Evolutionary conservation across 2,888 invertebrate species (phyloP).

Genomic region (Eugnorisma glareosa): DNA sequence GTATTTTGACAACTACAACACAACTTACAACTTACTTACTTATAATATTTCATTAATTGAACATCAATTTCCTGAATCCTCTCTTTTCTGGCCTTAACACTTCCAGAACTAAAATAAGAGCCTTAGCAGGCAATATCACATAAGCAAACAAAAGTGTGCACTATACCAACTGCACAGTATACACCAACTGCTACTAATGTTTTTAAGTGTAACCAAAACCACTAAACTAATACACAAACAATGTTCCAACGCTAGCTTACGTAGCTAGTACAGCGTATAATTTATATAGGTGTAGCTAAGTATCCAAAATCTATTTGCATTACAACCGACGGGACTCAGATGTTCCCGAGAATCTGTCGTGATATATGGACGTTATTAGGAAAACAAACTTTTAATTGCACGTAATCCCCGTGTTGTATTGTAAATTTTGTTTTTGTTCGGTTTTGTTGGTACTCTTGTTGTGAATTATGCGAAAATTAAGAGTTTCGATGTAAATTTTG

Average conservation of each 20-base stretch:
- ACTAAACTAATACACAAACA: constrained; percentile 56
- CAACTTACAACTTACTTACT: too few relatives aligned
- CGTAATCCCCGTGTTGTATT: constrained; percentile 82
- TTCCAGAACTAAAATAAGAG: constrained; percentile 7
- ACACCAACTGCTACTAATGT: constrained; percentile 43
- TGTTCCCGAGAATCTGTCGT: constrained; percentile 79
- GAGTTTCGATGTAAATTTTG: constrained; percentile 24
- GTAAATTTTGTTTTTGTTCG: constrained; percentile 73
- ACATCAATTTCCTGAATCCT: not conserved
- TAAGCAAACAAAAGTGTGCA: constrained; percentile 1
- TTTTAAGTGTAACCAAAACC: constrained; percentile 53
- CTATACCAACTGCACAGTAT: not conserved
- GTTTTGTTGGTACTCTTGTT: constrained; percentile 39
- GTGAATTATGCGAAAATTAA: constrained; percentile 61
- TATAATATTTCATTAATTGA: not conserved
- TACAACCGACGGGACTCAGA: constrained; percentile 81
- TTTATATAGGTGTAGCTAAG: constrained; percentile 68
- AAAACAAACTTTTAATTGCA: constrained; percentile 88
- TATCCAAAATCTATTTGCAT: constrained; percentile 79
- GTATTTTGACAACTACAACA: not conserved
- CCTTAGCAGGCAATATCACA: not conserved
- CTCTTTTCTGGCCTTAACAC: too few relatives aligned
- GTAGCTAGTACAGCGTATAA: constrained; percentile 63
- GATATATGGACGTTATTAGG: constrained; percentile 86
- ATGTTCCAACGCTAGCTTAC: constrained; percentile 48